Evolutionary conservation across 2,888 invertebrate species (phyloP).

Genomic region (Ischnura elegans): DNA sequence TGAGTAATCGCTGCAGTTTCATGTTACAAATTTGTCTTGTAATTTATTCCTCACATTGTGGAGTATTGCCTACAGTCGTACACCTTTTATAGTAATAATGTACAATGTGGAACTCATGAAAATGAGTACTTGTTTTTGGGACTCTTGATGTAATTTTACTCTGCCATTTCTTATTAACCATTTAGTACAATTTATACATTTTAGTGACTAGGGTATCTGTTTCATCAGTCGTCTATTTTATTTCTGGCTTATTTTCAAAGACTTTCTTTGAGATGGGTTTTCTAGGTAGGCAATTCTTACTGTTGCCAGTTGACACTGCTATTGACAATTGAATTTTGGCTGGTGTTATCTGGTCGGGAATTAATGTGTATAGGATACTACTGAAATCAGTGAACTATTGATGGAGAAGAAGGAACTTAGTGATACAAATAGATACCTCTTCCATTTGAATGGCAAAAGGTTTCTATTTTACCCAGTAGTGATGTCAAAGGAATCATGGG

Average conservation of each 20-base stretch:
- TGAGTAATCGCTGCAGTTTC: background rate
- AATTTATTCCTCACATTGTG: background rate
- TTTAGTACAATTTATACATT: background rate
- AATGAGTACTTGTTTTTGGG: background rate
- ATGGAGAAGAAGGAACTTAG: background rate
- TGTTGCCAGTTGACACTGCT: background rate
- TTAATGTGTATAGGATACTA: background rate
- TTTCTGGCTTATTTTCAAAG: background rate
- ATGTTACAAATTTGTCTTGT: background rate
- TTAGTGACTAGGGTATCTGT: background rate
- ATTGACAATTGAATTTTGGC: background rate
- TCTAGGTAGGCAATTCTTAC: background rate
- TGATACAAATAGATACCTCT: background rate
- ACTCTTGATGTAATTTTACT: too few relatives aligned
- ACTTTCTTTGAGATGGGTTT: constrained; percentile 21
- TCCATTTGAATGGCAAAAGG: background rate
- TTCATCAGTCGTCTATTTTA: background rate
- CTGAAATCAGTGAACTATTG: background rate
- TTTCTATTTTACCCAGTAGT: constrained; percentile 21
- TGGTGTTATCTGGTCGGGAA: background rate
- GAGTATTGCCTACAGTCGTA: background rate
- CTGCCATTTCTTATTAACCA: background rate
- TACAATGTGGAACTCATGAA: too few relatives aligned
- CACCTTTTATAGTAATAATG: too few relatives aligned
- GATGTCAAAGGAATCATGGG: background rate